Percentiles rank a stretch among this genome's conserved stretches.
Evolutionary conservation across 2,113 vertebrate species (phyloP).

Genomic region (Mola mola): DNA sequence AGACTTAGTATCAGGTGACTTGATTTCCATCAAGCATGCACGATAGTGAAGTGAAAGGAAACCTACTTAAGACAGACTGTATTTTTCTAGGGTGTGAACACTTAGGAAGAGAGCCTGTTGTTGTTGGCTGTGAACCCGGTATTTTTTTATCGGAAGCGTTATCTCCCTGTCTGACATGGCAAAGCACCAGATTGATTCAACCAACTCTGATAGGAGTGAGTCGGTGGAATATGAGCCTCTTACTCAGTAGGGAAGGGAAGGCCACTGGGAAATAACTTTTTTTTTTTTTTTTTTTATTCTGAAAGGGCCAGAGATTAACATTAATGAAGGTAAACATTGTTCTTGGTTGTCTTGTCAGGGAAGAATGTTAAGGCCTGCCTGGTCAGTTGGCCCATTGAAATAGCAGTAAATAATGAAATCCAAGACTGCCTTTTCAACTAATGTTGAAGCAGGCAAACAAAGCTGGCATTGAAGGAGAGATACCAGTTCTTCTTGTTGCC

Average conservation of each 20-base stretch:
- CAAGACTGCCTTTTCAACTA: slow-evolving; percentile 46
- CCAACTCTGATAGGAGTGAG: slow-evolving; percentile 29
- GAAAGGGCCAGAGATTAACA: slow-evolving; percentile 40
- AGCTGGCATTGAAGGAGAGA: slow-evolving; percentile 55
- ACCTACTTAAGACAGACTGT: background rate
- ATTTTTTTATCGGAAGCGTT: slow-evolving; percentile 22
- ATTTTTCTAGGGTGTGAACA: slow-evolving; percentile 9
- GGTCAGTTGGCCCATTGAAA: slow-evolving; percentile 53
- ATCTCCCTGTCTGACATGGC: slow-evolving; percentile 5
- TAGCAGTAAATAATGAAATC: slow-evolving; percentile 57
- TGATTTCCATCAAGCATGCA: background rate
- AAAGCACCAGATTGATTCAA: slow-evolving; percentile 32
- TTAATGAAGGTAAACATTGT: slow-evolving; percentile 71
- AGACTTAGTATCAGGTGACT: slow-evolving; percentile 8
- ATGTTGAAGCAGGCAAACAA: slow-evolving; percentile 62
- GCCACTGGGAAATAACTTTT: slow-evolving; percentile 27
- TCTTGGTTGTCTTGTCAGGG: slow-evolving; percentile 62
- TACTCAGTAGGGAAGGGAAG: slow-evolving; percentile 41
- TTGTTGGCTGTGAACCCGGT: slow-evolving; percentile 9
- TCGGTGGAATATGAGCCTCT: slow-evolving; percentile 44
- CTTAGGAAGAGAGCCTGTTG: slow-evolving; percentile 13
- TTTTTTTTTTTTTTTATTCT: background rate
- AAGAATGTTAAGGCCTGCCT: slow-evolving; percentile 47
- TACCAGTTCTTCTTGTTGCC: slow-evolving; percentile 23
- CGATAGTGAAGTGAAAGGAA: slow-evolving; percentile 12